Conservation (phyloP, 2,113 vertebrate genomes). For the Leucosticte australis region DNA sequence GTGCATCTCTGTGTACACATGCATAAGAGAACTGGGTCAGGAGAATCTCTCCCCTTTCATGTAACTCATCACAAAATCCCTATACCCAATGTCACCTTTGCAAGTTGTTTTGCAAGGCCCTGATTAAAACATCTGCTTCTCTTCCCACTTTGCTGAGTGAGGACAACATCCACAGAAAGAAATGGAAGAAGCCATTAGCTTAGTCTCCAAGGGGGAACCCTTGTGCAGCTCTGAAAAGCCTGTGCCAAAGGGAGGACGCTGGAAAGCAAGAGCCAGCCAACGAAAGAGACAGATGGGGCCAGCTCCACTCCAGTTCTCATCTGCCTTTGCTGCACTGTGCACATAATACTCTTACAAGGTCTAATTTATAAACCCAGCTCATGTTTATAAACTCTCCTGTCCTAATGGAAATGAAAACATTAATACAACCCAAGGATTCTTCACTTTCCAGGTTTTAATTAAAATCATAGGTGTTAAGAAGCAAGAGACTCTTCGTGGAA, state of each 20-base stretch:
- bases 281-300: conserved; percentile 67
- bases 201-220: conserved; percentile 22
- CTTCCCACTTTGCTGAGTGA: conserved; percentile 34
- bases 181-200: conserved; percentile 36
- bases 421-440: conserved; percentile 80
- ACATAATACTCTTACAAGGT: conserved; percentile 72
- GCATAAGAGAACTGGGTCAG: neutral
- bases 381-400: conserved; percentile 78
- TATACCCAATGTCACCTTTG: conserved; percentile 41
- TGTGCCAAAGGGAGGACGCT: conserved; percentile 45
- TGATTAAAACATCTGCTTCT: conserved; percentile 33
- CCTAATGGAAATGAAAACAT: conserved; percentile 82
- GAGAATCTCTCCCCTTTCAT: neutral
- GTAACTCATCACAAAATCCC: neutral
- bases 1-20: neutral
- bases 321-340: conserved; percentile 62
- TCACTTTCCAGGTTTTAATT: conserved; percentile 84
- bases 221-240: conserved; percentile 13
- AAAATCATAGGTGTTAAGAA: conserved; percentile 82
- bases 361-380: conserved; percentile 79
- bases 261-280: conserved; percentile 28
- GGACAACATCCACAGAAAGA: conserved; percentile 30
- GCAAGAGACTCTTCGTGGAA: conserved; percentile 74
- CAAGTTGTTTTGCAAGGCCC: neutral
- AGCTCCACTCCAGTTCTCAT: conserved; percentile 55